Conservation (phyloP, 2,888 invertebrate genomes). For the Auanema freiburgensis region DNA sequence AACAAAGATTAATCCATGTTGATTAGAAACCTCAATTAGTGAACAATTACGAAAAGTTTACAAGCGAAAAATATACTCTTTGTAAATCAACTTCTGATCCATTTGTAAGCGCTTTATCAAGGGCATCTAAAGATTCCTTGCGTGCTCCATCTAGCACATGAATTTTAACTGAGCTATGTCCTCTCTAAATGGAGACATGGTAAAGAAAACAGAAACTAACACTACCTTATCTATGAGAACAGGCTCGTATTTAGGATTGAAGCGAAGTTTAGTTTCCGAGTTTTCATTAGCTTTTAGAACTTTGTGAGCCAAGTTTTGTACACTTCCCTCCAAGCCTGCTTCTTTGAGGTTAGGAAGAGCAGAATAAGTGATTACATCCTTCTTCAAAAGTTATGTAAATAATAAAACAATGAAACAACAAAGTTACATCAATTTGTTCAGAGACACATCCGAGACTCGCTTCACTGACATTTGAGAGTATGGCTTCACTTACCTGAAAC, state of each 20-base stretch:
- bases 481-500: no score
- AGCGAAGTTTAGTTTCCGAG: neutral
- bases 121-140: conserved; percentile 16
- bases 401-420: neutral
- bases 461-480: no score
- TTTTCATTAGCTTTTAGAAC: conserved; percentile 3
- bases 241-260: conserved; percentile 20
- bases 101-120: conserved; percentile 15
- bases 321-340: conserved; percentile 5
- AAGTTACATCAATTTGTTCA: conserved; percentile 7
- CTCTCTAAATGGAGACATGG: conserved; percentile 3
- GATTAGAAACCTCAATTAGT: conserved; percentile 6
- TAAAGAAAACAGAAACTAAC: neutral
- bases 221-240: conserved; percentile 13
- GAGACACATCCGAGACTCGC: neutral
- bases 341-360: neutral
- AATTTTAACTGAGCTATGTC: conserved; percentile 13
- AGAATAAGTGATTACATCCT: no score
- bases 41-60: neutral
- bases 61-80: neutral
- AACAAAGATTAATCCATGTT: conserved; percentile 18
- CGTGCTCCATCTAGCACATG: conserved; percentile 16
- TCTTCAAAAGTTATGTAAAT: neutral
- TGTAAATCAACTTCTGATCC: conserved; percentile 10
- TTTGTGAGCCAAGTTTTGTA: conserved; percentile 5